A percentile compares a stretch with the other conserved stretches of the same genome.
phyloP scores from a whole-genome alignment of 2,888 invertebrate species.

The Pheosia tremula region DNA sequence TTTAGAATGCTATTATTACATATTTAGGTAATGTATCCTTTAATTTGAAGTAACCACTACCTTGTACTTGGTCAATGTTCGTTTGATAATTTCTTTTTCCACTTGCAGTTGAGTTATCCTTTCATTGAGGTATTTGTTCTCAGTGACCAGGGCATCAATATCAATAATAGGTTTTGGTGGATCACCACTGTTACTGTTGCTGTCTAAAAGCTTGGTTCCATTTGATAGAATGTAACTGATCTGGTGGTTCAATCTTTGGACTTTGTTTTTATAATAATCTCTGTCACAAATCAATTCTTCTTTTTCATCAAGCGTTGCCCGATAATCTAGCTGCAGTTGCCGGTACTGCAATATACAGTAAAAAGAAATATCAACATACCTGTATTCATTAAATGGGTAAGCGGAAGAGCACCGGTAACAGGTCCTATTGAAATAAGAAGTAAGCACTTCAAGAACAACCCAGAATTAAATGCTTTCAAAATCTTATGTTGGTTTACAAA shows the following conservation, averaged over 20 bases:
- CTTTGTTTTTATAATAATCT: slow-evolving; percentile 93
- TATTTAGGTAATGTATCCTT: too few species aligned
- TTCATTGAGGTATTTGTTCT: slow-evolving; percentile 94
- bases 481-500: too few species aligned
- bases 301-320: slow-evolving; percentile 92
- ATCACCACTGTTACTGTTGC: slow-evolving; percentile 52
- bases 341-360: slow-evolving; percentile 79
- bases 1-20: not conserved
- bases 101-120: slow-evolving; percentile 90
- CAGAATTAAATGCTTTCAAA: too few species aligned
- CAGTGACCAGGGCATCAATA: slow-evolving; percentile 91
- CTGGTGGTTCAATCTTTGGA: slow-evolving; percentile 92
- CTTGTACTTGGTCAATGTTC: slow-evolving; percentile 90
- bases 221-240: slow-evolving; percentile 86
- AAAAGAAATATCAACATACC: not conserved
- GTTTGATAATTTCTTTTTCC: slow-evolving; percentile 90
- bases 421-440: too few species aligned
- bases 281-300: slow-evolving; percentile 92
- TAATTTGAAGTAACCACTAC: slow-evolving; percentile 56
- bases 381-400: too few species aligned
- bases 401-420: too few species aligned
- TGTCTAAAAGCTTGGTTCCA: slow-evolving; percentile 64
- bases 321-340: slow-evolving; percentile 90
- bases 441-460: too few species aligned
- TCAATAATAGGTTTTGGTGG: slow-evolving; percentile 86